Percentiles rank a stretch among this genome's conserved stretches.
phyloP scores from a whole-genome alignment of 1,140 invertebrate species.

The Centruroides vittatus region DNA sequence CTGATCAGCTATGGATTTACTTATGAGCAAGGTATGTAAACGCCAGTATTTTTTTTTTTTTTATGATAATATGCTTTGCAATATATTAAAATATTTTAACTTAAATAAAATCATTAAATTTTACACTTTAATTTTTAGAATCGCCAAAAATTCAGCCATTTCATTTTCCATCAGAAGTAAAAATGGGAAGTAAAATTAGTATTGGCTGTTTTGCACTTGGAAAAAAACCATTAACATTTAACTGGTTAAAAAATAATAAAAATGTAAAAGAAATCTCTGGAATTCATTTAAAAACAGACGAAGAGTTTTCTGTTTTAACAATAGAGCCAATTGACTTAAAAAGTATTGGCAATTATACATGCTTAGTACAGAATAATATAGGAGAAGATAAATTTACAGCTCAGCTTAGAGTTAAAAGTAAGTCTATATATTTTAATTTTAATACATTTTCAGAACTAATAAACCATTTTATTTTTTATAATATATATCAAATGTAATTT shows the following conservation, averaged over 20 bases:
- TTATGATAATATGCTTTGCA: too few species aligned
- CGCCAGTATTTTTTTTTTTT: too few species aligned
- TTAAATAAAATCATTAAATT: too few species aligned
- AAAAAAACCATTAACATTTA: conserved; percentile 4
- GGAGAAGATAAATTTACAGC: conserved; percentile 12
- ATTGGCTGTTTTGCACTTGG: conserved; percentile 1
- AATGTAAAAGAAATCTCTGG: neutral
- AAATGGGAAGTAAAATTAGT: neutral
- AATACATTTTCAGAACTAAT: too few species aligned
- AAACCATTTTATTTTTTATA: too few species aligned
- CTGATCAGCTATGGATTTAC: too few species aligned
- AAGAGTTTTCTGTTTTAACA: conserved; percentile 32
- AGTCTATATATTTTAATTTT: neutral
- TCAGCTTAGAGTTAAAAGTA: conserved; percentile 8
- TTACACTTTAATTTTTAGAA: neutral
- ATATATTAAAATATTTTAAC: too few species aligned
- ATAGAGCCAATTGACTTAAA: conserved; percentile 53
- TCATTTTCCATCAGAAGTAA: conserved; percentile 4
- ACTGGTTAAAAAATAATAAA: conserved; percentile 4
- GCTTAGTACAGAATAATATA: conserved; percentile 7
- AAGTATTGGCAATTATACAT: conserved; percentile 30
- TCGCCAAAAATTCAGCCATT: conserved; percentile 11
- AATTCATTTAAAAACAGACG: conserved; percentile 2
- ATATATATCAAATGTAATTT: too few species aligned
- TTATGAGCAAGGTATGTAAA: too few species aligned